Percentiles rank a stretch among this genome's conserved stretches.
Conservation (phyloP, 2,888 invertebrate species). For the Drosophila putrida region DNA sequence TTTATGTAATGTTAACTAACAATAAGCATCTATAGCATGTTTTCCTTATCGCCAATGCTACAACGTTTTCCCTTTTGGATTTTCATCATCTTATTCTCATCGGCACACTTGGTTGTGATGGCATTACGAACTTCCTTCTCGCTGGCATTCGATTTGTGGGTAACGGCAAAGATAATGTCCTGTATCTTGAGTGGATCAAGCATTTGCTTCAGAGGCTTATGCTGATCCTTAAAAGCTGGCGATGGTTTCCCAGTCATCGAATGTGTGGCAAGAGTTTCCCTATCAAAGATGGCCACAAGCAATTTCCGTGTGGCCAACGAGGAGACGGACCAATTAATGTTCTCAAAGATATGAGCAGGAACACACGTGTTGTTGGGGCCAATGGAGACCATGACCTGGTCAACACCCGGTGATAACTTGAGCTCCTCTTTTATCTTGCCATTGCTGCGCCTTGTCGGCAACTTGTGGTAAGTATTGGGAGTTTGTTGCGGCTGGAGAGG, state of each 20-base stretch:
- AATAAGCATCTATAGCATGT: constrained; percentile 33
- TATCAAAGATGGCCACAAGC: constrained; percentile 87
- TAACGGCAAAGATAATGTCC: constrained; percentile 87
- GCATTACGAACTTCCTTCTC: constrained; percentile 87
- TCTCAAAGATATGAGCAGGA: constrained; percentile 84
- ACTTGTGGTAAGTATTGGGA: constrained; percentile 33
- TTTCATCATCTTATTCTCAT: constrained; percentile 88
- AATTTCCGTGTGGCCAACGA: constrained; percentile 87
- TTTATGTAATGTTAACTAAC: constrained; percentile 1
- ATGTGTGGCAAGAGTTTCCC: constrained; percentile 88
- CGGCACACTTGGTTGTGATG: constrained; percentile 89
- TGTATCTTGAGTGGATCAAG: constrained; percentile 86
- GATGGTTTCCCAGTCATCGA: constrained; percentile 88
- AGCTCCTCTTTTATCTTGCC: constrained; percentile 1
- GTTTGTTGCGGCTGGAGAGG: constrained; percentile 10
- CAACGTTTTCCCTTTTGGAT: constrained; percentile 79
- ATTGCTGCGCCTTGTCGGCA: constrained; percentile 23
- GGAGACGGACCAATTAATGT: constrained; percentile 87
- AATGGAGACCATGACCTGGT: constrained; percentile 79
- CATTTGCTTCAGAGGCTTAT: constrained; percentile 82
- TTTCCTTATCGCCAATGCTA: constrained; percentile 73
- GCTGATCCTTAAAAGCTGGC: constrained; percentile 85
- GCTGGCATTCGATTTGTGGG: constrained; percentile 86
- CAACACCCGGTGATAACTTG: constrained; percentile 14
- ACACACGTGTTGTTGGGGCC: constrained; percentile 85